Evolutionary conservation across 2,797 vertebrate genomes (phyloP), one percentile per base, ranked within the genome.

Genomic region (Centroberyx gerrardi): DNA sequence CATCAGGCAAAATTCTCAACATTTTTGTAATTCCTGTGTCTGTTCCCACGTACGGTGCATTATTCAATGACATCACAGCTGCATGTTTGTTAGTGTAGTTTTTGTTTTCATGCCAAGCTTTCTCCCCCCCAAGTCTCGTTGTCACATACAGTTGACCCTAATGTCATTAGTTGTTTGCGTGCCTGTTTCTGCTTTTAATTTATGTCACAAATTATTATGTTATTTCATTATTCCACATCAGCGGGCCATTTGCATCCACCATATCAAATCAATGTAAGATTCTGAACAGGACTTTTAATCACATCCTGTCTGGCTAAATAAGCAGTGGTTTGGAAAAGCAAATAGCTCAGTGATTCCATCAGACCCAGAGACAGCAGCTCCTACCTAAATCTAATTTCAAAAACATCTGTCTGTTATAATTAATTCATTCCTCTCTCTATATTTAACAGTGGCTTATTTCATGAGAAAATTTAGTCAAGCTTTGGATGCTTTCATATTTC

Each of bases 371-470:
- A 80, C 78, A 63, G 62, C 68, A 61, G 81, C 67, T 67, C 78
- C 73, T 15, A 64, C 68, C 79, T 74, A 64, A 69, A 81, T 76
- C 52, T 70, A 33, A 84, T 84, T 87, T 75, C 31, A 76, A 65
- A 77, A 81, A 81, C 81, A 86, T 88, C 72, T 82, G 72, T 68
- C 63, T 64, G 22, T 68, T 86, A 48, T 84, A 78, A 74, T 81
- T 75, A 73, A 80, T 84, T 65, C 29, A 58, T 76, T 70, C 72
- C 51, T 71, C 17, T 22, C 22, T 3, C 9, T 38, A 5, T 76
- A 61, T 74, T 53, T 65, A 68, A 62, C 64, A 44, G 72, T 17
- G 46, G 33, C 42, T 71, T 31, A 62, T 71, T 75, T 62, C 49
- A 44, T 53, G 56, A 67, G 13, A 38, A 78, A 64, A 36, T 52